Evolutionary conservation across 2,113 vertebrate species (phyloP), one percentile per base, ranked within the genome.

Genomic region (Alectura lathami): DNA sequence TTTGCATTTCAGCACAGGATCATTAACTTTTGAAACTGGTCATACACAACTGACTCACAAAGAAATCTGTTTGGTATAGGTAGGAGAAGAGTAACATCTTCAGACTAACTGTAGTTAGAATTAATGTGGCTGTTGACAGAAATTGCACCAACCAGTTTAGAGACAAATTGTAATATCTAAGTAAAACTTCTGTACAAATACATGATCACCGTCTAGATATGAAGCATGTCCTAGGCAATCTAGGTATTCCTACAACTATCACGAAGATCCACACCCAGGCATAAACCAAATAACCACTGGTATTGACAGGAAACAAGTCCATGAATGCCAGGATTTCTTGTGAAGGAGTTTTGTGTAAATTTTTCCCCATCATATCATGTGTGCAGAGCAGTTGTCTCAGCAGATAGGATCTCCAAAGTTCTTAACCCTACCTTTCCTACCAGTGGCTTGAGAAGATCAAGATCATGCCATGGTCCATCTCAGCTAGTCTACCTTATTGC

Each of bases 71-170:
- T 80, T 77, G 5, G 3, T 74, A 40, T 7, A 38, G 34, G 12
- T 42, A 24, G 3, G 53, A n/a, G 9, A 77, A 86, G 24, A 45
- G 8, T 45, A 20, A 10, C 5, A 22, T 56, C 34, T 77, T 83
- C 59, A 83, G 32, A 74, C 4, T 45, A 78, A 45, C n/a, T n/a
- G n/a, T n/a, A n/a, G n/a, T n/a, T n/a, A 60, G 32, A 63, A 81
- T 82, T 54, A 78, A n/a, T 0, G 0, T 60, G 40, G 3, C 3
- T 73, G 2, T 67, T 84, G 47, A 5, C 29, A 73, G 21, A 72
- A 84, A 56, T 9, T 32, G 7, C 8, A 60, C 8, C 18, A 73
- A 54, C 2, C 2, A 36, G 11, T 69, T 56, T n/a, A 64, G 5
- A 84, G 18, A 24, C 3, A 76, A 60, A 13, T 68, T 75, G 75